These are phyloP conservation scores for Aspidoscelis tigris DNA, from an alignment of 2,113 vertebrate genomes.

Conservation along the genomic window DNA sequence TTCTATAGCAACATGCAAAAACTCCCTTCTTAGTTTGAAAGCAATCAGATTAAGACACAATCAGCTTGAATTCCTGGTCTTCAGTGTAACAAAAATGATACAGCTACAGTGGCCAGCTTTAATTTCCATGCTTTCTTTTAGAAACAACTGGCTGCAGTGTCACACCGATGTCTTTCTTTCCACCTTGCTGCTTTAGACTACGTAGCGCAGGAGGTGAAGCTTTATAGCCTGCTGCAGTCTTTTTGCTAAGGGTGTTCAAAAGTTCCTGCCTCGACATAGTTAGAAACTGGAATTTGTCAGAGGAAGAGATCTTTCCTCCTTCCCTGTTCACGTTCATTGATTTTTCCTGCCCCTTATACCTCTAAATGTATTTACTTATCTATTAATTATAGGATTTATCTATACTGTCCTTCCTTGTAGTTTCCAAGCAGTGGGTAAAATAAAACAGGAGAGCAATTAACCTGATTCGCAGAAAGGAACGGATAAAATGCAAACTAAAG, in stretches of 20 bases:
- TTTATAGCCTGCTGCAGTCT: background rate
- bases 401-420: too few species aligned
- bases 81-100: background rate
- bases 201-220: background rate
- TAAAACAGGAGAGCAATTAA: too few species aligned
- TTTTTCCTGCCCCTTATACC: too few species aligned
- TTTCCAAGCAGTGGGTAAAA: too few species aligned
- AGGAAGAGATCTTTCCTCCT: background rate
- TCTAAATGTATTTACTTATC: too few species aligned
- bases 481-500: too few species aligned
- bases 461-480: too few species aligned
- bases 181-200: background rate
- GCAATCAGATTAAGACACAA: background rate
- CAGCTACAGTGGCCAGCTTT: background rate
- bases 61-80: background rate
- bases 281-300: background rate
- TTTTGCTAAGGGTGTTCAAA: background rate
- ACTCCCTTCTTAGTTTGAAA: background rate
- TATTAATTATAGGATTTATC: too few species aligned
- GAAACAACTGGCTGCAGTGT: background rate
- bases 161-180: background rate
- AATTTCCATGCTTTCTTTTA: background rate
- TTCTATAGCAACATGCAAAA: background rate
- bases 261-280: background rate
- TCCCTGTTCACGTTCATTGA: accelerated